phyloP scores from a whole-genome alignment of 1,140 invertebrate species.

The Papilio xuthus region DNA sequence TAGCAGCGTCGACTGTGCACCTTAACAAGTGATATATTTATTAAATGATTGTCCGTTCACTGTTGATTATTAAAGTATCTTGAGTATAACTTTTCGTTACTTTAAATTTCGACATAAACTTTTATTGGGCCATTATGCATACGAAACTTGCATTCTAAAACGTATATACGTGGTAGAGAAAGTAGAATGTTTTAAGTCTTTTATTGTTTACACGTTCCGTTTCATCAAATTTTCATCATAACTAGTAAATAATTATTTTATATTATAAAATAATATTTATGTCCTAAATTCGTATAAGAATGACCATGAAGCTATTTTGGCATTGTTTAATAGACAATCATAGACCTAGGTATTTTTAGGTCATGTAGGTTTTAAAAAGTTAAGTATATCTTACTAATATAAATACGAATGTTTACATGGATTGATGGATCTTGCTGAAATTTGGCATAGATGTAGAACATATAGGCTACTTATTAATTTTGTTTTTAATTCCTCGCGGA shows the following conservation, averaged over 20 bases:
- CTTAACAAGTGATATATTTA: constrained; percentile 29
- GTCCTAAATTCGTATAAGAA: background rate
- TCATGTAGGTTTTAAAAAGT: background rate
- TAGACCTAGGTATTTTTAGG: background rate
- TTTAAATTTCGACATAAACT: constrained; percentile 39
- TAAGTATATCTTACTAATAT: too few species aligned
- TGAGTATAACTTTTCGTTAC: constrained; percentile 41
- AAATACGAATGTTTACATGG: too few species aligned
- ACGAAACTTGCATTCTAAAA: constrained; percentile 29
- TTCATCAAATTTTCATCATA: background rate
- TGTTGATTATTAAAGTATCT: background rate
- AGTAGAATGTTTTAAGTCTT: constrained; percentile 59
- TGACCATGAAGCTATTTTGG: constrained; percentile 19
- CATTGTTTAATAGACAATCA: background rate
- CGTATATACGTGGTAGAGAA: constrained; percentile 48
- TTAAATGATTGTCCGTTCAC: constrained; percentile 39
- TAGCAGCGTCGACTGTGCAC: constrained; percentile 38
- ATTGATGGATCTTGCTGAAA: too few species aligned
- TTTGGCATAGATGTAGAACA: too few species aligned
- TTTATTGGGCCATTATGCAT: constrained; percentile 42
- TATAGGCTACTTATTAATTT: too few species aligned
- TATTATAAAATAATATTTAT: background rate
- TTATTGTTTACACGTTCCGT: constrained; percentile 55
- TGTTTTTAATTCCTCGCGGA: too few species aligned
- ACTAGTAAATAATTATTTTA: background rate